Conservation (phyloP, 2,113 vertebrate genomes). For the Prionailurus bengalensis region DNA sequence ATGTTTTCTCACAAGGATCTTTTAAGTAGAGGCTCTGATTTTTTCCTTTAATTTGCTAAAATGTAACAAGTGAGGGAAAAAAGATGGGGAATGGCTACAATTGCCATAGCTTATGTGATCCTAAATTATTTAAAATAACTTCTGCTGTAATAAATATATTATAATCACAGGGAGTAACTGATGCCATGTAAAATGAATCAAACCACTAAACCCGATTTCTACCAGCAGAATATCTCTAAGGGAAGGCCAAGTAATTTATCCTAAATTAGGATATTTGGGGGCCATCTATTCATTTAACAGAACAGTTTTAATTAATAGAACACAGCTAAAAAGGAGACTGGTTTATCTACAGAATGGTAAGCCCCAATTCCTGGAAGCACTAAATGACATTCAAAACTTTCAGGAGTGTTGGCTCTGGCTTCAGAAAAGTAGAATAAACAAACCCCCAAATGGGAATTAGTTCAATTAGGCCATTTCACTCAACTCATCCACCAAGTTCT, state of each 20-base stretch:
- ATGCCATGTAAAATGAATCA: neutral
- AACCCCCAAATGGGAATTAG: constrained; percentile 30
- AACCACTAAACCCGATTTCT: neutral
- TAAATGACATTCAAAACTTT: constrained; percentile 59
- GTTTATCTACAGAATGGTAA: constrained; percentile 52
- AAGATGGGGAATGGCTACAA: neutral
- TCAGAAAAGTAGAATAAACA: constrained; percentile 45
- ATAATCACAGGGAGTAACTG: neutral
- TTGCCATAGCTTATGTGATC: neutral
- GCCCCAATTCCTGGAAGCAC: constrained; percentile 46
- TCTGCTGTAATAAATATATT: neutral
- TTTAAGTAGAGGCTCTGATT: neutral
- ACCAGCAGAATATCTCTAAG: neutral
- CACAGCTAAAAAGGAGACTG: constrained; percentile 29
- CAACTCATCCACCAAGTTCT: constrained; percentile 33
- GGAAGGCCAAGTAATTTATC: neutral
- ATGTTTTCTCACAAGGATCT: neutral
- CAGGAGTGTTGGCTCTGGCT: constrained; percentile 27
- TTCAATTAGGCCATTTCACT: constrained; percentile 57
- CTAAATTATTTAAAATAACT: constrained; percentile 4
- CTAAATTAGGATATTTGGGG: neutral
- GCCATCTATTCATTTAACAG: constrained; percentile 31
- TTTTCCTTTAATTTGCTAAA: constrained; percentile 24
- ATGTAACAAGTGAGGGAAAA: neutral
- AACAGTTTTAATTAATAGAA: constrained; percentile 47